phyloP scores from a whole-genome alignment of 2,888 invertebrate species.

The Rhagophthalmus giganteus region DNA sequence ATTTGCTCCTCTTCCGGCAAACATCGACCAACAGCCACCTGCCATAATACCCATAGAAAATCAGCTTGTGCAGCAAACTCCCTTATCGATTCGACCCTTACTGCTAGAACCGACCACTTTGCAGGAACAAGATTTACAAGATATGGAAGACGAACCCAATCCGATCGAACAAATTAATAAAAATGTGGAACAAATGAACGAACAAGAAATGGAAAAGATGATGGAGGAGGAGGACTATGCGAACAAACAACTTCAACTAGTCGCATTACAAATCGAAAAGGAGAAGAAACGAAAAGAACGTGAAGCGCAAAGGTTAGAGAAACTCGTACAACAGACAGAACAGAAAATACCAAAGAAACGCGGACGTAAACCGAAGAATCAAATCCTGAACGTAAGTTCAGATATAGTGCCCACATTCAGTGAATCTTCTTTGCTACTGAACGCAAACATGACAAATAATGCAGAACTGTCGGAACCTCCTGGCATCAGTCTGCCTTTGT shows the following conservation, averaged over 20 bases:
- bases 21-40: constrained; percentile 23
- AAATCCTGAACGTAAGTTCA: neutral
- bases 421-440: constrained; percentile 9
- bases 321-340: constrained; percentile 48
- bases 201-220: constrained; percentile 55
- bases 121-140: constrained; percentile 20
- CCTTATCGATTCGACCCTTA: constrained; percentile 6
- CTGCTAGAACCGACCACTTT: constrained; percentile 11
- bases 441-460: constrained; percentile 33
- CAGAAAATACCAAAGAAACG: constrained; percentile 51
- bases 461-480: constrained; percentile 51
- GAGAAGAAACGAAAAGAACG: constrained; percentile 61
- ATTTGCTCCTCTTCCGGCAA: constrained; percentile 38
- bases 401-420: constrained; percentile 7
- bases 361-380: constrained; percentile 44
- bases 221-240: constrained; percentile 66
- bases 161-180: constrained; percentile 52
- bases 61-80: constrained; percentile 1
- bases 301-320: constrained; percentile 44
- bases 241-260: constrained; percentile 59
- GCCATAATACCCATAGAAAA: neutral
- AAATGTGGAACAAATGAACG: constrained; percentile 56
- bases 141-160: constrained; percentile 48
- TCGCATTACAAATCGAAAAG: constrained; percentile 57
- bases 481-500: constrained; percentile 47